Evolutionary conservation across 2,888 invertebrate genomes (phyloP).

Genomic region (Megastigmus dorsalis): DNA sequence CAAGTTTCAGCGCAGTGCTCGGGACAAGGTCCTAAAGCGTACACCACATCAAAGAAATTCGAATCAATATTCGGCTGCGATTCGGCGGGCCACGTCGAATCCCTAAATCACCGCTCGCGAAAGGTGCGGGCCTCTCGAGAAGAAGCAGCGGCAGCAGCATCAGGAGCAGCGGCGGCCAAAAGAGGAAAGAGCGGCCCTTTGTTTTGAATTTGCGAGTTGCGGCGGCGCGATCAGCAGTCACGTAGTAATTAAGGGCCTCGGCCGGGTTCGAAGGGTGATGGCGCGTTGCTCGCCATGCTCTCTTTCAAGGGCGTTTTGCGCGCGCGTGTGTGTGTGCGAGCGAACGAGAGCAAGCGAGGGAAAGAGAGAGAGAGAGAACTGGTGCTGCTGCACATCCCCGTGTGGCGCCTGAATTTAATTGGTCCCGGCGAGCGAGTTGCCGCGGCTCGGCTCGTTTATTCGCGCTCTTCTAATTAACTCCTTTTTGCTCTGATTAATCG

Average conservation of each 20-base stretch:
- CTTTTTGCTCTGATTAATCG: slow-evolving; percentile 51
- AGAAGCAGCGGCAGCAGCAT: background rate
- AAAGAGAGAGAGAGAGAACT: no score
- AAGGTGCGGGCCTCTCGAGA: no score
- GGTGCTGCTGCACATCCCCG: no score
- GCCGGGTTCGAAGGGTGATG: slow-evolving; percentile 37
- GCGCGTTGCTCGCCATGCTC: no score
- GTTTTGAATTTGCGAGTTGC: slow-evolving; percentile 31
- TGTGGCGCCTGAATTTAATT: slow-evolving; percentile 54
- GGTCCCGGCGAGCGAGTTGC: no score
- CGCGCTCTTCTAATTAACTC: slow-evolving; percentile 50
- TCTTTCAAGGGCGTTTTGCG: slow-evolving; percentile 26
- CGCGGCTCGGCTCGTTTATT: slow-evolving; percentile 27
- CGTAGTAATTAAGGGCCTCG: slow-evolving; percentile 51
- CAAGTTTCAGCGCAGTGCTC: no score
- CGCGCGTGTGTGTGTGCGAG: no score
- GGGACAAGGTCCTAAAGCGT: no score
- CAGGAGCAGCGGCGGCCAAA: background rate
- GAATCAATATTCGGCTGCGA: background rate
- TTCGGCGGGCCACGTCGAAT: background rate
- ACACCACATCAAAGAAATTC: no score
- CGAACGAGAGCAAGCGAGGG: no score
- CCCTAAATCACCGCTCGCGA: slow-evolving; percentile 12
- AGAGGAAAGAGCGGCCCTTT: slow-evolving; percentile 11
- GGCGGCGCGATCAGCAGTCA: slow-evolving; percentile 49